phyloP scores from a whole-genome alignment of 2,113 vertebrate species.

The Melanocharis versteri region DNA sequence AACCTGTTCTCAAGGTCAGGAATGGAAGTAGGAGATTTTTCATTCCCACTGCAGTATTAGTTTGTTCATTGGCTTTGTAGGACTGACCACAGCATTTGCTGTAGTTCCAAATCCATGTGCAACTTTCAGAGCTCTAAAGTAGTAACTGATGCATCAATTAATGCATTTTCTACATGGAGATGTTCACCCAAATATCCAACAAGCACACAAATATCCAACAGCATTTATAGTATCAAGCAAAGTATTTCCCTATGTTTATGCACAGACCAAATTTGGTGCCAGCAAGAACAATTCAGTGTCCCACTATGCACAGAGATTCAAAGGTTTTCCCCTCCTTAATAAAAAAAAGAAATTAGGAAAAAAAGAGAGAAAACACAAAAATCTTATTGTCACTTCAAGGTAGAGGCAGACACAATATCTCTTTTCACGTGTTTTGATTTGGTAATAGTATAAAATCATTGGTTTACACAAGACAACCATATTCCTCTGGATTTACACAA shows the following conservation, averaged over 20 bases:
- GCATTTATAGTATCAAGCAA: neutral
- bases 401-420: neutral
- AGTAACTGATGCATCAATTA: neutral
- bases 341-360: neutral
- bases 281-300: neutral
- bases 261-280: neutral
- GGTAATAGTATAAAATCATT: neutral
- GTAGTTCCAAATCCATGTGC: neutral
- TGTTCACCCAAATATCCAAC: neutral
- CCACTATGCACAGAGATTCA: neutral
- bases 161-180: neutral
- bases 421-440: neutral
- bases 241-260: neutral
- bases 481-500: neutral
- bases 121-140: neutral
- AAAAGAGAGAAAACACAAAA: neutral
- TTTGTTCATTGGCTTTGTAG: neutral
- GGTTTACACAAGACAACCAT: neutral
- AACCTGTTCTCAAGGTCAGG: neutral
- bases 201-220: neutral
- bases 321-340: accelerated
- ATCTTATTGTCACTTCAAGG: neutral
- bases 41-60: neutral
- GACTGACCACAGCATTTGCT: neutral
- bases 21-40: neutral